Evolutionary conservation across 2,113 vertebrate genomes (phyloP).

Genomic region (Microtus pennsylvanicus): DNA sequence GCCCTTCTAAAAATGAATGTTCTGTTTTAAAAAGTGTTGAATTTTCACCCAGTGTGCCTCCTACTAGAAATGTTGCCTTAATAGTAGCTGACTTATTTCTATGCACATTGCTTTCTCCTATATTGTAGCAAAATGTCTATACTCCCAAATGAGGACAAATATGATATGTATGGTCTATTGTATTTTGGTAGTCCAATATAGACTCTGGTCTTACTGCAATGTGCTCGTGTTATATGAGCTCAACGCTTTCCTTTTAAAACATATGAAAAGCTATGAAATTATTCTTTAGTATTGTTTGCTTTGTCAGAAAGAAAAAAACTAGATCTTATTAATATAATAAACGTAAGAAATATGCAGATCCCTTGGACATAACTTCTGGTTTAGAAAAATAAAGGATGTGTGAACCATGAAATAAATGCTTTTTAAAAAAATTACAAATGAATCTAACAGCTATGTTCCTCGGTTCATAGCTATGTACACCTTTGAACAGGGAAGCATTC

Average conservation of each 20-base stretch:
- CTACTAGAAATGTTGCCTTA: neutral
- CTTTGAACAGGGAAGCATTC: neutral
- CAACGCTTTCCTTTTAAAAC: neutral
- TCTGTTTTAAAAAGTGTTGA: neutral
- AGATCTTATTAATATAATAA: constrained; percentile 4
- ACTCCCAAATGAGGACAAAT: neutral
- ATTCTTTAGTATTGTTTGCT: neutral
- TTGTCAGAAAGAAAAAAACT: neutral
- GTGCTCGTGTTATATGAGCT: neutral
- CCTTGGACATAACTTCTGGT: neutral
- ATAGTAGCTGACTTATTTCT: neutral
- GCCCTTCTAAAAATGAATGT: neutral
- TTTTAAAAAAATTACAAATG: neutral
- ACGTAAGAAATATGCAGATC: neutral
- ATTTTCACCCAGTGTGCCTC: neutral
- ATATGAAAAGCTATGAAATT: neutral
- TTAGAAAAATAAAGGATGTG: neutral
- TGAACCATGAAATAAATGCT: neutral
- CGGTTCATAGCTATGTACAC: no score
- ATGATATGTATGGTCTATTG: neutral
- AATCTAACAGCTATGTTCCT: rapidly evolving
- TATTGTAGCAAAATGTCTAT: neutral
- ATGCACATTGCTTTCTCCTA: neutral
- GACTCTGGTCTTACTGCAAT: neutral
- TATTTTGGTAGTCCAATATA: neutral